Conservation (phyloP, 2,797 vertebrate genomes). For the Cuculus canorus region DNA sequence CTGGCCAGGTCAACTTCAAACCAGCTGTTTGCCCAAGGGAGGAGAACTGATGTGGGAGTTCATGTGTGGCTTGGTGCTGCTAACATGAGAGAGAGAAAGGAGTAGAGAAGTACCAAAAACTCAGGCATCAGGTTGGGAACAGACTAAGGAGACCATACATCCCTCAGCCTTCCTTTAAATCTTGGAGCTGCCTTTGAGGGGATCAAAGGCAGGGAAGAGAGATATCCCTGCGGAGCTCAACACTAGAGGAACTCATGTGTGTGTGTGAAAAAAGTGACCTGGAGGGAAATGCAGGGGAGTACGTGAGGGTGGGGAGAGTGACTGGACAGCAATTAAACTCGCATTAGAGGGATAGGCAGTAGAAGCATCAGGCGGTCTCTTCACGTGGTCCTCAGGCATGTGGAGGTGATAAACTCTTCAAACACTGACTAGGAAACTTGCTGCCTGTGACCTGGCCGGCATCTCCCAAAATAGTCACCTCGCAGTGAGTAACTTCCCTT, state of each 20-base stretch:
- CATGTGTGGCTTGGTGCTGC: background rate
- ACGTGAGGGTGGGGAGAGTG: background rate
- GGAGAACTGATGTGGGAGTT: background rate
- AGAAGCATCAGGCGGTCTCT: slow-evolving; percentile 34
- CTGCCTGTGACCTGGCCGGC: slow-evolving; percentile 61
- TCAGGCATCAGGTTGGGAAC: background rate
- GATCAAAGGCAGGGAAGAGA: background rate
- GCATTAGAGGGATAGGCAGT: background rate
- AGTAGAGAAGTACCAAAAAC: background rate
- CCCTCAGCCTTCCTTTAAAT: background rate
- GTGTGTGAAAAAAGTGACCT: background rate
- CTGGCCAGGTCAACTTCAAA: background rate
- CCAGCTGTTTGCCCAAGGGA: background rate
- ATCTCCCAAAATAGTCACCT: slow-evolving; percentile 68
- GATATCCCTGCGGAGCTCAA: background rate
- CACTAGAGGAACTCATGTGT: background rate
- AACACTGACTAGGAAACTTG: slow-evolving; percentile 33
- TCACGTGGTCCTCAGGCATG: background rate
- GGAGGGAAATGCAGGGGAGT: background rate
- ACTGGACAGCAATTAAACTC: background rate
- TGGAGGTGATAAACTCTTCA: slow-evolving; percentile 45
- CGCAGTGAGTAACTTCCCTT: slow-evolving; percentile 67
- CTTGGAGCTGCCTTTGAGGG: background rate
- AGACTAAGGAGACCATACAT: background rate
- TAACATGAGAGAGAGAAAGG: background rate